phyloP scores from a whole-genome alignment of 2,797 vertebrate genomes.

The Dromococcyx pavoninus region DNA sequence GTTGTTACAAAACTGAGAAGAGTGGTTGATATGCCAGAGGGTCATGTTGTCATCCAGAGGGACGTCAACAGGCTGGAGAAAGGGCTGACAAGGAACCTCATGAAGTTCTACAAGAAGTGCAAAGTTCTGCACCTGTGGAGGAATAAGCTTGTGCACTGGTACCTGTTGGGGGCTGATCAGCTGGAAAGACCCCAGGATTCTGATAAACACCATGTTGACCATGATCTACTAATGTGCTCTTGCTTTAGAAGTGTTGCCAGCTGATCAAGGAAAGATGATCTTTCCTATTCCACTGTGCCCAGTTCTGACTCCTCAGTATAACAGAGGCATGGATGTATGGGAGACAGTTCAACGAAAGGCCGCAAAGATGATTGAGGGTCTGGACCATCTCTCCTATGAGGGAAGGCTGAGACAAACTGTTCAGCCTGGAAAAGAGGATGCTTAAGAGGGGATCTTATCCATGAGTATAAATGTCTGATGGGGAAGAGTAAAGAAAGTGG shows the following conservation, averaged over 20 bases:
- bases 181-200: neutral
- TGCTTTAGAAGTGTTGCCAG: neutral
- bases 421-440: neutral
- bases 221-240: neutral
- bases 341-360: neutral
- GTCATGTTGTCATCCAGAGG: neutral
- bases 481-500: neutral
- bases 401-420: neutral
- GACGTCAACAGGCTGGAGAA: neutral
- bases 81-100: neutral
- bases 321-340: neutral
- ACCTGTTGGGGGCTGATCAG: neutral
- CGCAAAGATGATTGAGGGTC: neutral
- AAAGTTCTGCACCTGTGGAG: neutral
- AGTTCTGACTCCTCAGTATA: neutral
- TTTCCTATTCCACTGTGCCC: neutral
- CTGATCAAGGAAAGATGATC: neutral
- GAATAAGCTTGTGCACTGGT: neutral
- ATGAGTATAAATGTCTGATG: neutral
- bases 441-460: neutral
- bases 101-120: neutral
- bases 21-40: neutral
- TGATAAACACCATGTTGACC: neutral
- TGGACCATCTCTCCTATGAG: neutral
- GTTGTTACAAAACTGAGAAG: neutral